These are phyloP conservation scores for Balaenoptera acutorostrata DNA, from an alignment of 2,113 vertebrate species.

Conservation along the genomic window DNA sequence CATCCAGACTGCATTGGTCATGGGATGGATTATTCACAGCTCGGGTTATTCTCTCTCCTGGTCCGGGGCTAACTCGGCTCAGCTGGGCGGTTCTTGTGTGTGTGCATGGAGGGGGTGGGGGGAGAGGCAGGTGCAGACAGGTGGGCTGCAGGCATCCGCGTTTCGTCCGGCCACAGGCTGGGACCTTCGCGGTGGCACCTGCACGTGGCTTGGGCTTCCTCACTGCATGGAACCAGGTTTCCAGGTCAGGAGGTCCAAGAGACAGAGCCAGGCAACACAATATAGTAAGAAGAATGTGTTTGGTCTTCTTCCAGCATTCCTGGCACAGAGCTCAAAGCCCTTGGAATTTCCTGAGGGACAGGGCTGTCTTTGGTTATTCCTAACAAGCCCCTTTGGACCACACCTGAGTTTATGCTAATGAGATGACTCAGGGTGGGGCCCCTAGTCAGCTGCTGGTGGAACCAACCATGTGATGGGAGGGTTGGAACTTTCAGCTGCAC, in stretches of 20 bases:
- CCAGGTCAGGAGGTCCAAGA: neutral
- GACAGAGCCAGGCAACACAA: neutral
- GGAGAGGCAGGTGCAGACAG: fast-evolving
- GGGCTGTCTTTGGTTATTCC: too few relatives aligned
- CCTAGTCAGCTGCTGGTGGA: neutral
- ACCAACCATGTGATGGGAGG: too few relatives aligned
- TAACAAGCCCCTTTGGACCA: too few relatives aligned
- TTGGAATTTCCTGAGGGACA: neutral
- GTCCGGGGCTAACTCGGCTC: neutral
- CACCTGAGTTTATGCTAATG: neutral
- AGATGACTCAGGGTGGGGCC: neutral
- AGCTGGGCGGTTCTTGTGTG: fast-evolving
- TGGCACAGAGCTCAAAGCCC: neutral
- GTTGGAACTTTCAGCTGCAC: neutral
- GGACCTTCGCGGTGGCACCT: fast-evolving
- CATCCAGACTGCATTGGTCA: fast-evolving
- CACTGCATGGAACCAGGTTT: fast-evolving
- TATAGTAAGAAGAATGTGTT: fast-evolving
- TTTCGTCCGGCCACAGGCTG: slow-evolving; percentile 55
- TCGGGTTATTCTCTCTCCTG: neutral
- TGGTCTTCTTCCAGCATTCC: neutral
- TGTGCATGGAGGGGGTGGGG: neutral
- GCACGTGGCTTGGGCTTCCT: fast-evolving
- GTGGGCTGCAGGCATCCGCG: neutral
- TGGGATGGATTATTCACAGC: fast-evolving